These are phyloP conservation scores for Temnothorax ravouxi DNA, from an alignment of 2,888 invertebrate genomes.

Conservation along the genomic window DNA sequence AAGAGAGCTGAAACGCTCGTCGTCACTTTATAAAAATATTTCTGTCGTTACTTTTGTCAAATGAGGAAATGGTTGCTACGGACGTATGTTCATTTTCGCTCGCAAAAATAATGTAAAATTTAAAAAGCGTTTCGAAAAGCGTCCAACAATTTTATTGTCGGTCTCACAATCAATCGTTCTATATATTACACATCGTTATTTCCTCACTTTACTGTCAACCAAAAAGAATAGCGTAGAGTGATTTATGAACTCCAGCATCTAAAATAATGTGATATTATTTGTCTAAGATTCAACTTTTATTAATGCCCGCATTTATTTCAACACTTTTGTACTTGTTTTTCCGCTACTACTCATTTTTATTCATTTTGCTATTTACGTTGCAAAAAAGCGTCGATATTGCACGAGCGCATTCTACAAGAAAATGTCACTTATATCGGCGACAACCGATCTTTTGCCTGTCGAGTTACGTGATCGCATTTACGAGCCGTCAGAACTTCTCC, in stretches of 20 bases:
- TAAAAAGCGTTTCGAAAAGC: background rate
- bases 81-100: background rate
- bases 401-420: background rate
- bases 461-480: constrained; percentile 12
- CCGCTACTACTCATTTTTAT: constrained; percentile 2
- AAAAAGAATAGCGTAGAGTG: background rate
- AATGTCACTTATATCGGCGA: background rate
- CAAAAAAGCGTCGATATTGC: background rate
- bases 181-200: background rate
- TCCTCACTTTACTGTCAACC: background rate
- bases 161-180: background rate
- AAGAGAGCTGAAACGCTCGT: background rate
- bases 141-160: background rate
- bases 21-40: constrained; percentile 33
- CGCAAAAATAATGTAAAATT: background rate
- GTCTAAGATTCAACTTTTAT: constrained; percentile 8
- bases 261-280: background rate
- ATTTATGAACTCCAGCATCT: background rate
- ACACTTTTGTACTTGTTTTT: background rate
- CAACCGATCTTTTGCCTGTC: constrained; percentile 12
- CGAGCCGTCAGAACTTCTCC: constrained; percentile 14
- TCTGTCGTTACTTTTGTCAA: background rate
- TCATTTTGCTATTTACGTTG: background rate
- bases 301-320: constrained; percentile 7
- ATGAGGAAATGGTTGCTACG: background rate